Conservation (phyloP, 2,797 vertebrate species). For the Buphagus erythrorhynchus region DNA sequence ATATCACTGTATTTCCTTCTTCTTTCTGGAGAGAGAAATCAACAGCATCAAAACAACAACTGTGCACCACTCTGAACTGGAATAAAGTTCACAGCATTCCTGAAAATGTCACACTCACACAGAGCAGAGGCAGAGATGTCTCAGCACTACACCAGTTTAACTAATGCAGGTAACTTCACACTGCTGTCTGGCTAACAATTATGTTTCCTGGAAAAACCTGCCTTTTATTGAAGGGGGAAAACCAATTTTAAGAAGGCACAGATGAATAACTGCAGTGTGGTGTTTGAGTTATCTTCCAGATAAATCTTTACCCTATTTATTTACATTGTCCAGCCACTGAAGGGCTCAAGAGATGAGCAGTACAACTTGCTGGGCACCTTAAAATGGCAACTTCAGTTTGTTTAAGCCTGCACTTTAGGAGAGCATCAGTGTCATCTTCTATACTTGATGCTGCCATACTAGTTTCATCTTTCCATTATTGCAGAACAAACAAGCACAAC, state of each 20-base stretch:
- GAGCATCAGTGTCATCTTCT: background rate
- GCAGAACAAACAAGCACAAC: background rate
- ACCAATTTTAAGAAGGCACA: background rate
- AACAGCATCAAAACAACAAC: background rate
- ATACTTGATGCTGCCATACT: accelerated
- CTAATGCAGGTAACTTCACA: background rate
- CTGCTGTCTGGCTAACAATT: background rate
- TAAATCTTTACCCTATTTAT: background rate
- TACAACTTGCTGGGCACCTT: background rate
- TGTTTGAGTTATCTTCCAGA: background rate
- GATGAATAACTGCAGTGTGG: background rate
- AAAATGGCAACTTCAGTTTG: background rate
- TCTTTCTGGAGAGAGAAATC: background rate
- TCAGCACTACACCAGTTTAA: background rate
- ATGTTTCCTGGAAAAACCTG: background rate
- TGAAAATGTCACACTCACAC: background rate
- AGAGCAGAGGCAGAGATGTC: background rate
- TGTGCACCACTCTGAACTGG: background rate
- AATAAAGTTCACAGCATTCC: background rate
- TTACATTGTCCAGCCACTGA: background rate
- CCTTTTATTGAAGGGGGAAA: background rate
- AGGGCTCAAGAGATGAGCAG: background rate
- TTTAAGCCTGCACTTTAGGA: background rate
- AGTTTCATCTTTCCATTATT: background rate
- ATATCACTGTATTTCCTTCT: background rate